Conservation (phyloP, 1,140 invertebrate species). For the Theocolax elegans region DNA sequence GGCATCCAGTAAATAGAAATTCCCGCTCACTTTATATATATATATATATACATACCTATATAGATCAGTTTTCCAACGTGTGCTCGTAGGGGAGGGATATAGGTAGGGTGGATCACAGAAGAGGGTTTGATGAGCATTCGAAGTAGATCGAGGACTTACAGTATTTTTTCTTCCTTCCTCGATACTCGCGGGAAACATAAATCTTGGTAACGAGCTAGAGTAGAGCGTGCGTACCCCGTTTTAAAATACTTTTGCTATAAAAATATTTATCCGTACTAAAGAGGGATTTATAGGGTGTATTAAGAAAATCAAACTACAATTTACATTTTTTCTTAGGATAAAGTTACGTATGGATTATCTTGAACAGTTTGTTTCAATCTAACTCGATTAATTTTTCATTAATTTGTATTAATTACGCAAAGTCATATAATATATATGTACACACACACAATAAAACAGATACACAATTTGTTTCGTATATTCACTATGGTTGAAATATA, state of each 20-base stretch:
- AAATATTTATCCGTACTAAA: not conserved
- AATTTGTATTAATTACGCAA: too few relatives aligned
- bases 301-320: constrained; percentile 13
- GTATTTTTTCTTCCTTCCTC: not conserved
- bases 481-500: too few relatives aligned
- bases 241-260: constrained; percentile 4
- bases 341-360: too few relatives aligned
- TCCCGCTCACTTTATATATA: constrained; percentile 41
- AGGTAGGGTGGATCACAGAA: not conserved
- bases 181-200: constrained; percentile 17
- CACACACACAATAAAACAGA: too few relatives aligned
- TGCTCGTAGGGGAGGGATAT: too few relatives aligned
- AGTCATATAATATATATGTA: too few relatives aligned
- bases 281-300: constrained; percentile 43
- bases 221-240: not conserved
- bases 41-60: too few relatives aligned
- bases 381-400: too few relatives aligned
- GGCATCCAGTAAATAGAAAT: constrained; percentile 60
- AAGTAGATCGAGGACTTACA: constrained; percentile 2
- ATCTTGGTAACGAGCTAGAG: not conserved
- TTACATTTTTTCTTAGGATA: not conserved
- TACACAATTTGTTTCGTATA: too few relatives aligned
- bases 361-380: too few relatives aligned
- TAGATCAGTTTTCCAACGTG: too few relatives aligned
- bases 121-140: constrained; percentile 21